A percentile compares a stretch with the other conserved stretches of the same genome.
These are phyloP conservation scores for Forpus xanthops DNA, from an alignment of 2,797 vertebrate species.

Conservation along the genomic window DNA sequence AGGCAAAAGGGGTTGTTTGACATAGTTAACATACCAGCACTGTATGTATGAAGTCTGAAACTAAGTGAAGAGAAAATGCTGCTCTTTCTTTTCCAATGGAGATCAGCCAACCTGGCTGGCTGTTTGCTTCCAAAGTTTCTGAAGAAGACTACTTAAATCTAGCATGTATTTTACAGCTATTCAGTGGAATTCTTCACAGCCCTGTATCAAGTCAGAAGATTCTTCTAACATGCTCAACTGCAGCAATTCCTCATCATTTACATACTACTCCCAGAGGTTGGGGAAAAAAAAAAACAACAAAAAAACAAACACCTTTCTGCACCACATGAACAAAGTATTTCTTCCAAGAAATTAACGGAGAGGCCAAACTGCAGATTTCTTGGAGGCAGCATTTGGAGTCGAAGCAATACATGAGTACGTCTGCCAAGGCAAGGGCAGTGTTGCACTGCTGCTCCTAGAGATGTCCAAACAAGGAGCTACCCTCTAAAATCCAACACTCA, in stretches of 20 bases:
- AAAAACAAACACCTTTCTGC: neutral
- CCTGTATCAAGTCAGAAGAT: neutral
- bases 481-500: neutral
- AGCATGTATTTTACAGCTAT: neutral
- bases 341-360: neutral
- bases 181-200: neutral
- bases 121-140: neutral
- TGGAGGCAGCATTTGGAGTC: neutral
- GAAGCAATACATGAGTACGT: neutral
- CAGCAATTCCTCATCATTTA: neutral
- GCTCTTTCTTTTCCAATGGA: neutral
- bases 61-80: neutral
- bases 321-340: neutral
- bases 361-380: neutral
- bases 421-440: neutral
- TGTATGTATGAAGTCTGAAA: neutral
- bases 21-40: neutral
- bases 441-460: neutral
- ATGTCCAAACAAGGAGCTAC: constrained; percentile 57
- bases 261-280: neutral
- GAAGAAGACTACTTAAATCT: neutral
- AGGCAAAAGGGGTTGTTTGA: neutral
- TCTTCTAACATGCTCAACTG: neutral
- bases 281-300: neutral
- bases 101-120: neutral